phyloP scores from a whole-genome alignment of 2,888 invertebrate species.

The Spialia ferax region DNA sequence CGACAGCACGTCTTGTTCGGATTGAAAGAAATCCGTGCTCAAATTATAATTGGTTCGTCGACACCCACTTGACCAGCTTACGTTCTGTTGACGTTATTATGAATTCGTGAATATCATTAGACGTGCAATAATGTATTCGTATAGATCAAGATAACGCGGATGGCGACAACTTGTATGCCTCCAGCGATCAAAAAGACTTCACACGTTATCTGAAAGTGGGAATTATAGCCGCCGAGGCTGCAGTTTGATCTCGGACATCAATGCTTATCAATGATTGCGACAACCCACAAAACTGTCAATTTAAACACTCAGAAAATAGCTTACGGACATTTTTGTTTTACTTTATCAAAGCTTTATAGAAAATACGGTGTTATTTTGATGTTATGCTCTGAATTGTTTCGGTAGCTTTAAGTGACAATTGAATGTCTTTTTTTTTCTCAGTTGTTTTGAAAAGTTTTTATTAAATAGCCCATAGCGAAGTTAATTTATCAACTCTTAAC shows the following conservation, averaged over 20 bases:
- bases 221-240: slow-evolving; percentile 4
- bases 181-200: slow-evolving; percentile 22
- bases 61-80: slow-evolving; percentile 16
- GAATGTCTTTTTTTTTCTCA: no score
- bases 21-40: slow-evolving; percentile 29
- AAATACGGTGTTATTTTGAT: background rate
- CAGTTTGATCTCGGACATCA: background rate
- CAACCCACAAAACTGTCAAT: slow-evolving; percentile 5
- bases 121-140: slow-evolving; percentile 13
- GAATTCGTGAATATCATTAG: slow-evolving; percentile 32
- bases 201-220: slow-evolving; percentile 2
- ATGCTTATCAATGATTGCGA: slow-evolving; percentile 15
- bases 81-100: slow-evolving; percentile 37
- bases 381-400: no score
- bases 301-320: background rate
- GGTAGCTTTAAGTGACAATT: no score
- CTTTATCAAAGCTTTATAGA: background rate
- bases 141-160: slow-evolving; percentile 10
- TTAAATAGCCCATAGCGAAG: no score
- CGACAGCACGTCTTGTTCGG: slow-evolving; percentile 41
- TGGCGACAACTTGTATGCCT: background rate
- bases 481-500: no score
- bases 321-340: background rate
- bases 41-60: slow-evolving; percentile 37
- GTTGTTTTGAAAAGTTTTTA: no score